phyloP scores from a whole-genome alignment of 2,113 vertebrate genomes.

The Solenodon paradoxus region DNA sequence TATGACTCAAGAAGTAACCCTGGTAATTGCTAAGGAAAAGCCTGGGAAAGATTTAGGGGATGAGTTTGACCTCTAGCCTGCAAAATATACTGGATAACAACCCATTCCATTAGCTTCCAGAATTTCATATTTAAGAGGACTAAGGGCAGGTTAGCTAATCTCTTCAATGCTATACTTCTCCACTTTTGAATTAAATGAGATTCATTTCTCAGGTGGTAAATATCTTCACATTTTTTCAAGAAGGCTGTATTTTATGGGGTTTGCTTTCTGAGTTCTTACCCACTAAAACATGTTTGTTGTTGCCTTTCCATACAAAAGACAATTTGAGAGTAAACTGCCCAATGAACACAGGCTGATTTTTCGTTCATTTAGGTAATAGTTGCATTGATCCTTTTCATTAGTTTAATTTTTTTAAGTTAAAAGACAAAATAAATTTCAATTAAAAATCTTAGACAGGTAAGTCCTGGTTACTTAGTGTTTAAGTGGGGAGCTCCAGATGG shows the following conservation, averaged over 20 bases:
- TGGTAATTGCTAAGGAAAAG: not conserved
- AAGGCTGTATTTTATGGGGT: not conserved
- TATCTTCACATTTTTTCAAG: not conserved
- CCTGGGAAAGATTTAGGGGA: not conserved
- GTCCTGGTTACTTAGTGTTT: no score
- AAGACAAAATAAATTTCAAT: not conserved
- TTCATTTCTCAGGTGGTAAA: not conserved
- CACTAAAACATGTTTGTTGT: not conserved
- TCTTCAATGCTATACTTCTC: not conserved
- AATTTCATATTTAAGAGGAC: not conserved
- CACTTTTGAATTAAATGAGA: not conserved
- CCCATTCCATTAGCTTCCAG: not conserved
- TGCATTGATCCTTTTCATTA: not conserved
- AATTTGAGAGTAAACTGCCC: not conserved
- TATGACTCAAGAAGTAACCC: not conserved
- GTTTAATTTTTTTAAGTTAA: not conserved
- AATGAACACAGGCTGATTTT: not conserved
- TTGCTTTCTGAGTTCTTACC: not conserved
- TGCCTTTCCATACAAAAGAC: not conserved
- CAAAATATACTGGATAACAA: not conserved
- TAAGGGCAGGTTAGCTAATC: no score
- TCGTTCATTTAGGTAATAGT: not conserved
- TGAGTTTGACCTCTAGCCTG: not conserved
- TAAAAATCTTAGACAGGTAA: not conserved
- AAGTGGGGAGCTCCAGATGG: no score